These are phyloP conservation scores for Melopsittacus undulatus DNA, from an alignment of 2,797 vertebrate genomes.

Conservation along the genomic window DNA sequence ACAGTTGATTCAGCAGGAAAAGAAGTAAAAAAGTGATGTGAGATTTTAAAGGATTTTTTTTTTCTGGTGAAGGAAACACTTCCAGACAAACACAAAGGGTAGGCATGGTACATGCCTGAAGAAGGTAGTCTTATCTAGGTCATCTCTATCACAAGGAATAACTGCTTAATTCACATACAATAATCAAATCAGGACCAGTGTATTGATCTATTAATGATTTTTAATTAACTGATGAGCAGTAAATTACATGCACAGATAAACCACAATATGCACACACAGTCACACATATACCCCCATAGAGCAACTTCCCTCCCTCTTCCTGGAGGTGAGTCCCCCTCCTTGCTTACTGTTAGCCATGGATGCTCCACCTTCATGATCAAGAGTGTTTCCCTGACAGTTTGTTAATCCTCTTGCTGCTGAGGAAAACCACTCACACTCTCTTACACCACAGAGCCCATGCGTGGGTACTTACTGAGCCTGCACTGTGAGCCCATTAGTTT, in stretches of 20 bases:
- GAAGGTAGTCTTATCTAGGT: background rate
- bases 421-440: background rate
- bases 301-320: background rate
- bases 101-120: background rate
- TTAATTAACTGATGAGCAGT: background rate
- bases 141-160: background rate
- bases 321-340: fast-evolving
- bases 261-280: background rate
- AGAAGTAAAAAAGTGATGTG: background rate
- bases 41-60: background rate
- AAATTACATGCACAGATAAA: background rate
- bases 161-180: background rate
- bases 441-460: background rate
- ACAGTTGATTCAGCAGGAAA: background rate
- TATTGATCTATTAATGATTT: background rate
- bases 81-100: background rate
- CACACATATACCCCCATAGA: background rate
- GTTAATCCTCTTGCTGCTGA: background rate
- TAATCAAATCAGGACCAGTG: background rate
- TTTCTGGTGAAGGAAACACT: background rate
- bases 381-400: background rate
- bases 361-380: background rate
- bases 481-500: background rate
- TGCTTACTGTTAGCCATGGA: fast-evolving
- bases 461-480: background rate